These are phyloP conservation scores for Erethizon dorsatum DNA, from an alignment of 2,797 vertebrate species.

Conservation along the genomic window DNA sequence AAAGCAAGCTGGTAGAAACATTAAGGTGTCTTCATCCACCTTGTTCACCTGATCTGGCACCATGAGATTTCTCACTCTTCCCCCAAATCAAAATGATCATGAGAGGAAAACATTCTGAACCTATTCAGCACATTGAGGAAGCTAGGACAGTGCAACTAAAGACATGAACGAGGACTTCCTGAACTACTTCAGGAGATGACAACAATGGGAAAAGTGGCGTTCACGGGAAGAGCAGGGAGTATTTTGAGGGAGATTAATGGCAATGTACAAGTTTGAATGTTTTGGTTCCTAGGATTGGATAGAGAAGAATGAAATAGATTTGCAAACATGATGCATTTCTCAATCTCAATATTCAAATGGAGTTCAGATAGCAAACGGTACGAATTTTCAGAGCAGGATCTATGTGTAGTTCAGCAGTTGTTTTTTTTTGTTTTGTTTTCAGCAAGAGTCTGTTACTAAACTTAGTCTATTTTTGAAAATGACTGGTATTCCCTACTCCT, in stretches of 20 bases:
- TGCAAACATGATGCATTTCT: background rate
- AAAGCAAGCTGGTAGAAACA: background rate
- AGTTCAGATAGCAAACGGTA: background rate
- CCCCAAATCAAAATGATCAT: background rate
- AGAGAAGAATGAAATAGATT: background rate
- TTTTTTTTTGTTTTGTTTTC: background rate
- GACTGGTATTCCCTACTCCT: background rate
- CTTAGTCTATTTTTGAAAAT: conserved; percentile 42
- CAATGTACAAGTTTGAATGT: background rate
- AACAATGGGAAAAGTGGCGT: background rate
- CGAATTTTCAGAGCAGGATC: background rate
- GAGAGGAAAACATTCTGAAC: background rate
- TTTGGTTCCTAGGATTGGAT: background rate
- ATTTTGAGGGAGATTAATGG: background rate
- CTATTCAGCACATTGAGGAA: background rate
- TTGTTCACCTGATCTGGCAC: background rate
- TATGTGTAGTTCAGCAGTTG: background rate
- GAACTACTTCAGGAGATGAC: background rate
- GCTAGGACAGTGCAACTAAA: background rate
- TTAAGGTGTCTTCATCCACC: background rate
- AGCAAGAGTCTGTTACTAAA: background rate
- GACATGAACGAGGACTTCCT: background rate
- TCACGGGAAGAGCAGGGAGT: background rate
- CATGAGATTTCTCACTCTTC: background rate
- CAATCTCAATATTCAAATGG: background rate